phyloP scores from a whole-genome alignment of 23 tunicate genomes.

The Clavelina lepadiformis region DNA sequence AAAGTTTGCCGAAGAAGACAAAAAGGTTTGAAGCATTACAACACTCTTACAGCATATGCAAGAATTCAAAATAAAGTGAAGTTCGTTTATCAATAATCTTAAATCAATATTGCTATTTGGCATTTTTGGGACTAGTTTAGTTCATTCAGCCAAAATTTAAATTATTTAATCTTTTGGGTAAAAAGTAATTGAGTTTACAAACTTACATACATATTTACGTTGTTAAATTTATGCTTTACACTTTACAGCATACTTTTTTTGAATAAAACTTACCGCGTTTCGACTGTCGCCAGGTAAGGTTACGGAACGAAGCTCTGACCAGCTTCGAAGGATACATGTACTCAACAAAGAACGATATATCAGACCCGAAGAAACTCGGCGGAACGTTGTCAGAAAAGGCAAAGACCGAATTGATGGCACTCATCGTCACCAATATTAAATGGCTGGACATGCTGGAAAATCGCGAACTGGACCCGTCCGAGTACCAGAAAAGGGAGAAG shows the following conservation, averaged over 20 bases:
- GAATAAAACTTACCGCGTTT: background rate
- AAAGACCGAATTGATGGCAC: conserved; percentile 6
- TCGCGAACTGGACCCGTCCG: conserved; percentile 4
- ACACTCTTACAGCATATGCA: background rate
- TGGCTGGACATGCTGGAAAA: conserved; percentile 36
- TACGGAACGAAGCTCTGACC: conserved; percentile 26
- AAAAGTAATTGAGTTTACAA: background rate
- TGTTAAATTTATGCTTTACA: background rate
- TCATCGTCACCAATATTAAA: conserved; percentile 8
- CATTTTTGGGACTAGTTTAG: background rate
- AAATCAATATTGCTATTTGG: background rate
- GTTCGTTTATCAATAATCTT: background rate
- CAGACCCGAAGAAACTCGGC: conserved; percentile 17
- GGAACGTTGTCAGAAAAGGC: conserved; percentile 16
- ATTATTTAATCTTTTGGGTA: background rate
- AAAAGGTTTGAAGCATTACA: conserved; percentile 10
- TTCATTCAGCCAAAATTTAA: background rate
- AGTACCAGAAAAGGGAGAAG: conserved; percentile 19
- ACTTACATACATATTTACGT: background rate
- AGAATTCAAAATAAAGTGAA: background rate
- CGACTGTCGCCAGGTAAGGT: conserved; percentile 7
- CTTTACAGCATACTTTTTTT: background rate
- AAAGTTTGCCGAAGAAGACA: conserved; percentile 50
- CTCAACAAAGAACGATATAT: conserved; percentile 17
- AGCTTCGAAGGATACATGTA: conserved; percentile 13